Evolutionary conservation across 2,888 invertebrate genomes (phyloP), one percentile per base, ranked within the genome.

Genomic region (Acheta domesticus): DNA sequence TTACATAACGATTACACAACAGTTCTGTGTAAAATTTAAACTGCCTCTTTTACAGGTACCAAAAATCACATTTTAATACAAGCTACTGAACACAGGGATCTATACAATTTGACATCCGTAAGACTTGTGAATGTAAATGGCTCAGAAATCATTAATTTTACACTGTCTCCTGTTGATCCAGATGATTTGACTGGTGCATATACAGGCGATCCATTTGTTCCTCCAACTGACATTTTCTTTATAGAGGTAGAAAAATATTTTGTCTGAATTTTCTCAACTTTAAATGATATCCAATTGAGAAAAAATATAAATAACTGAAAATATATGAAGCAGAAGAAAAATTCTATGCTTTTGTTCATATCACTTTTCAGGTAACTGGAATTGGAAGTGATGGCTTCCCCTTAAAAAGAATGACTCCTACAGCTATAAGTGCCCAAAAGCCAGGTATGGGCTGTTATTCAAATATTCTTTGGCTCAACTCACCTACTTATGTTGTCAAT

Each of bases 211-310:
- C 88, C 90, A 0, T 91, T 93, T 83, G 84, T 90, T 76, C 92
- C 93, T 2, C 93, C 93, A 0, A 88, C 90, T 48, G 89, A 90
- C 5, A 89, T 91, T 83, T 93, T 93, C 86, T 92, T 92, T 85
- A 88, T 93, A 75, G 89, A 90, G 85, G 92, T 92, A 83, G 48
- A 50, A 36, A 62, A 49, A 48, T n/a, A 23, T 74, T 49, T 21
- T 36, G 50, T 11, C 73, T 19, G 16, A 19, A 50, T 14, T 23
- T 77, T 4, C n/a, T n/a, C 49, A 36, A 21, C 16, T 81, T 75
- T 81, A 23, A 75, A 19, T 78, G 49, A 20, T 12, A 36, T 36
- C 36, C 5, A 36, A 36, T 36, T 36, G 36, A 36, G 36, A 3
- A 36, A 36, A 36, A 36, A 36, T 36, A 36, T 36, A 36, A 36